Evolutionary conservation across 2,888 invertebrate species (phyloP).

Genomic region (Prosopocoilus inquinatus): DNA sequence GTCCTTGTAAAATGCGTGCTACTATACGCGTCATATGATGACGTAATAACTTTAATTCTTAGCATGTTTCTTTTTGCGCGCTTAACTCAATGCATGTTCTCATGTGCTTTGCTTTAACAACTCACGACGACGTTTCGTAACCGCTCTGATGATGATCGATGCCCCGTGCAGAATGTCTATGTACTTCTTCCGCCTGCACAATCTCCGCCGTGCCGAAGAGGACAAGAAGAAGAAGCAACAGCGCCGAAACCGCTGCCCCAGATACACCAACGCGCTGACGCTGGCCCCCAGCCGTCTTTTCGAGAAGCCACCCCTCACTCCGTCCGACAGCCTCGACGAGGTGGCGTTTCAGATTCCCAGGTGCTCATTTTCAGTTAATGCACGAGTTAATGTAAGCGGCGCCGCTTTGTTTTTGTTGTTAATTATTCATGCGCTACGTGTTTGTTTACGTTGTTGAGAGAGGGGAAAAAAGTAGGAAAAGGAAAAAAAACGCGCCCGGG

Average conservation of each 20-base stretch:
- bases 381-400: no score
- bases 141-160: not conserved
- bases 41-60: no score
- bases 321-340: constrained; percentile 87
- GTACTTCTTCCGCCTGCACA: constrained; percentile 94
- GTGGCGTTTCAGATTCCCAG: constrained; percentile 91
- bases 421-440: not conserved
- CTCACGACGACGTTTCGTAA: not conserved
- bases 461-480: no score
- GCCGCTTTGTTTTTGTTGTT: not conserved
- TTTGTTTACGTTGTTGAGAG: no score
- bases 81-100: not conserved
- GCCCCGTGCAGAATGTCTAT: constrained; percentile 74
- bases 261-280: constrained; percentile 61
- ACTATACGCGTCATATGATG: no score
- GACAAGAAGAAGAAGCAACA: constrained; percentile 64
- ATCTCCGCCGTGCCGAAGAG: constrained; percentile 83
- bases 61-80: not conserved
- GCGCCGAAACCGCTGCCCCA: constrained; percentile 41
- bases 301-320: constrained; percentile 80
- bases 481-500: no score
- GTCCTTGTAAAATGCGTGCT: no score
- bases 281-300: constrained; percentile 78
- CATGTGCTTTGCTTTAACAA: not conserved
- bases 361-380: constrained; percentile 51